Conservation (phyloP, 2,888 invertebrate species). For the Siphonodentalium dalli region DNA sequence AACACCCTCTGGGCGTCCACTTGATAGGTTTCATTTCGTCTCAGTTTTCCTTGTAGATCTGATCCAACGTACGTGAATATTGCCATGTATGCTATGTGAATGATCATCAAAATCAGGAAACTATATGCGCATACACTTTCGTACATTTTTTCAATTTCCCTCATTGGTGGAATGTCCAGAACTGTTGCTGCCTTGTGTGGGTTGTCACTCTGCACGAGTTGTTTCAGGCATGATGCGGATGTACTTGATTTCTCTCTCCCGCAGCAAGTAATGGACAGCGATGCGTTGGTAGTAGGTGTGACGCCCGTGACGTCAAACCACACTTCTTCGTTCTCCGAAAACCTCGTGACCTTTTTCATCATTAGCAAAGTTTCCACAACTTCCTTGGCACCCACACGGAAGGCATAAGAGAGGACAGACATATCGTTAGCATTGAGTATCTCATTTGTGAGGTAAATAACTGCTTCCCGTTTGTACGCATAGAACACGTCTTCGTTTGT, state of each 20-base stretch:
- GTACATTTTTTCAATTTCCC: slow-evolving; percentile 50
- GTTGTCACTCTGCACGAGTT: slow-evolving; percentile 41
- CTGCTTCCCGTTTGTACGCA: slow-evolving; percentile 32
- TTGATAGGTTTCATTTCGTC: slow-evolving; percentile 22
- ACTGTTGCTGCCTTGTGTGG: slow-evolving; percentile 46
- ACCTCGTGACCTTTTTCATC: no score
- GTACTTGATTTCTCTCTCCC: slow-evolving; percentile 12
- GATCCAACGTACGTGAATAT: slow-evolving; percentile 45
- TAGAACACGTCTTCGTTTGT: slow-evolving; percentile 30
- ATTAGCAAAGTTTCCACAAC: slow-evolving; percentile 19
- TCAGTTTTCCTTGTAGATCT: slow-evolving; percentile 32
- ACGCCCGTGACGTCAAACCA: slow-evolving; percentile 53
- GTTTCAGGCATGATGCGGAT: slow-evolving; percentile 47
- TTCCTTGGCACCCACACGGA: slow-evolving; percentile 35
- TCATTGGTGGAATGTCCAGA: slow-evolving; percentile 53
- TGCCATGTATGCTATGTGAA: slow-evolving; percentile 59
- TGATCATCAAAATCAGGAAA: slow-evolving; percentile 46
- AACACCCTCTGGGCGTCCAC: slow-evolving; percentile 6
- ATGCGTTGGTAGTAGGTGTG: slow-evolving; percentile 42
- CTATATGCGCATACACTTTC: slow-evolving; percentile 50
- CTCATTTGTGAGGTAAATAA: slow-evolving; percentile 37
- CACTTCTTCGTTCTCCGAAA: slow-evolving; percentile 4
- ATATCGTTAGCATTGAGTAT: slow-evolving; percentile 41
- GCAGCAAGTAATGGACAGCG: slow-evolving; percentile 21
- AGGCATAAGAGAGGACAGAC: slow-evolving; percentile 45